phyloP scores from a whole-genome alignment of 2,113 vertebrate species.

The Carassius carassius region DNA sequence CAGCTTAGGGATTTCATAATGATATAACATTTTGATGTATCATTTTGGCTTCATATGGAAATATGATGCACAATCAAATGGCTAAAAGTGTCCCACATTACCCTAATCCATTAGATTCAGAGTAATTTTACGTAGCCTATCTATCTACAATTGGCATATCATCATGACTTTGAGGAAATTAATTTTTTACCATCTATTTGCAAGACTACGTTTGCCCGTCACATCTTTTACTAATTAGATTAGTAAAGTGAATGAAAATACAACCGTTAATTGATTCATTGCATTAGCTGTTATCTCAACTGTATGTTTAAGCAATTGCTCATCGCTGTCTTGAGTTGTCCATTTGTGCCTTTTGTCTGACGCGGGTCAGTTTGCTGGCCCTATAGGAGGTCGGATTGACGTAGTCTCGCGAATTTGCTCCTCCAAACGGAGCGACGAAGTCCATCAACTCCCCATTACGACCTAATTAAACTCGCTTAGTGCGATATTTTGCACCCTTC shows the following conservation, averaged over 20 bases:
- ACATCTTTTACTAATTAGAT: conserved; percentile 2
- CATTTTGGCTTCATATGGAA: too few species aligned
- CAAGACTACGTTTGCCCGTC: background rate
- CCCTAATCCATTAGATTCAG: too few species aligned
- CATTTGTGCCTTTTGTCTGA: conserved; percentile 68
- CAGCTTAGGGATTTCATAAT: too few species aligned
- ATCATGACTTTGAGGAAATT: background rate
- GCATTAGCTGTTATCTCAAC: conserved; percentile 12
- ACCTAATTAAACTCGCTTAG: conserved; percentile 59
- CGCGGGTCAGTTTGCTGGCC: conserved; percentile 58
- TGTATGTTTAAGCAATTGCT: background rate
- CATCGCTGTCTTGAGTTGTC: conserved; percentile 14
- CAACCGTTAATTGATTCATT: background rate
- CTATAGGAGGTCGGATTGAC: conserved; percentile 46
- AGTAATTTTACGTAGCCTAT: too few species aligned
- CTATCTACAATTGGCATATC: too few species aligned
- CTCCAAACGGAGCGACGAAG: conserved; percentile 55
- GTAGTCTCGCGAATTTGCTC: conserved; percentile 44
- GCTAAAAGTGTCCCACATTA: too few species aligned
- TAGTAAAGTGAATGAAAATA: background rate
- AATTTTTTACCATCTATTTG: background rate
- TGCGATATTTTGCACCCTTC: conserved; percentile 64
- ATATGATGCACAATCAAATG: too few species aligned
- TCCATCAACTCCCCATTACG: conserved; percentile 63
- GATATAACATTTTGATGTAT: too few species aligned